These are phyloP conservation scores for Paramisgurnus dabryanus DNA, from an alignment of 2,113 vertebrate species.

Conservation along the genomic window DNA sequence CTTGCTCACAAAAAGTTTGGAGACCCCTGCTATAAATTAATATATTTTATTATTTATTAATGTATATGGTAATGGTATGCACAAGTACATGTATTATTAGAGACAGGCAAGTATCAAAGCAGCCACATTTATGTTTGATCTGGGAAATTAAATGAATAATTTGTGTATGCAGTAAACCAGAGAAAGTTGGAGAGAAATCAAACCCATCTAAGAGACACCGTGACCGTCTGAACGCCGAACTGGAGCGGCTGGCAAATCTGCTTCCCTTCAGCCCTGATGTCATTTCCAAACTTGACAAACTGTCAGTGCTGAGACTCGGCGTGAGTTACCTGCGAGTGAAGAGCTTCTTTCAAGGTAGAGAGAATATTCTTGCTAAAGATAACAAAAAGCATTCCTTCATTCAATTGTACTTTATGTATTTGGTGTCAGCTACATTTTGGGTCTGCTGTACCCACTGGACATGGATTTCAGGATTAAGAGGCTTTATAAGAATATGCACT, in stretches of 20 bases:
- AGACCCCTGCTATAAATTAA: no score
- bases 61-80: no score
- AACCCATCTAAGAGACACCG: constrained; percentile 86
- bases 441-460: no score
- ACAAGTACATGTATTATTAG: no score
- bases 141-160: background rate
- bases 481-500: no score
- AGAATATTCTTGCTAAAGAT: background rate
- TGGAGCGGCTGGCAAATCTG: constrained; percentile 83
- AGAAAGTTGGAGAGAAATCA: constrained; percentile 73
- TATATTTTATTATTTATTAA: no score
- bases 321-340: constrained; percentile 79
- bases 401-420: no score
- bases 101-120: no score
- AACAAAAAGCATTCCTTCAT: no score
- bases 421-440: no score
- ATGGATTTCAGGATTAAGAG: no score
- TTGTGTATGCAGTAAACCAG: constrained; percentile 72
- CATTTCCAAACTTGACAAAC: constrained; percentile 84
- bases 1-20: no score
- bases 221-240: constrained; percentile 82
- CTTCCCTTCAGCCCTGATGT: constrained; percentile 81
- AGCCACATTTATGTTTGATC: background rate
- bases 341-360: constrained; percentile 57
- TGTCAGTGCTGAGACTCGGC: constrained; percentile 83